Evolutionary conservation across 2,888 invertebrate species (phyloP), one percentile per base, ranked within the genome.

Genomic region (Leptothorax acervorum): DNA sequence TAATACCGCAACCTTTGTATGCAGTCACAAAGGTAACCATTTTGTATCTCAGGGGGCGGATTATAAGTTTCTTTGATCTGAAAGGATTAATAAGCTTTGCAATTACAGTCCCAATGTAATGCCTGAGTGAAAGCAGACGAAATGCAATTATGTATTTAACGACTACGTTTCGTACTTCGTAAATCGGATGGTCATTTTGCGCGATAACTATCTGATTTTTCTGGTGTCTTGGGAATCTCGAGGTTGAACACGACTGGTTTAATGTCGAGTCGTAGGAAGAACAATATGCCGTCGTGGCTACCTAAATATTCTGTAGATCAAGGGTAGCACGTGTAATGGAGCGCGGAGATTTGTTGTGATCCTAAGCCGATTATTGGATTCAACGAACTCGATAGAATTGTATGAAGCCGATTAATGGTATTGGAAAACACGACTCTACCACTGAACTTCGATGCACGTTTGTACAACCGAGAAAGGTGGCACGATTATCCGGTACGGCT

Each of bases 351-450:
- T 78, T 66, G 83, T 68, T 68, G 55, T 62, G 79, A 76, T 68
- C 60, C 83, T 78, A 70, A 70, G 68, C 83, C 81, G 83, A 83
- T 83, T 83, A 78, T 62, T 83, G 79, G 79, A 79, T 79, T 83
- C 83, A 79, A 79, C 81, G 62, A 79, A 79, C 53, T 79, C 79
- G 83, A 83, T 83, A 79, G 83, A 83, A 78, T 82, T 65, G 82
- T 78, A 76, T 65, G 75, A 76, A 76, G 82, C 78, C 76, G 78
- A 82, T 82, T 82, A 82, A 82, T 82, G 81, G 60, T 70, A 81
- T 79, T 28, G 60, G 68, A 81, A 78, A 68, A 68, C 48, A 62
- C 42, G 42, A 53, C 74, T 48, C 48, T 28, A 39, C 73, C 79
- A 18, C 28, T 15, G 48, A 81, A 81, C 60, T 39, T 73, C 28